Evolutionary conservation across 2,888 invertebrate species (phyloP), one percentile per base, ranked within the genome.

Genomic region (Aquatica leii): DNA sequence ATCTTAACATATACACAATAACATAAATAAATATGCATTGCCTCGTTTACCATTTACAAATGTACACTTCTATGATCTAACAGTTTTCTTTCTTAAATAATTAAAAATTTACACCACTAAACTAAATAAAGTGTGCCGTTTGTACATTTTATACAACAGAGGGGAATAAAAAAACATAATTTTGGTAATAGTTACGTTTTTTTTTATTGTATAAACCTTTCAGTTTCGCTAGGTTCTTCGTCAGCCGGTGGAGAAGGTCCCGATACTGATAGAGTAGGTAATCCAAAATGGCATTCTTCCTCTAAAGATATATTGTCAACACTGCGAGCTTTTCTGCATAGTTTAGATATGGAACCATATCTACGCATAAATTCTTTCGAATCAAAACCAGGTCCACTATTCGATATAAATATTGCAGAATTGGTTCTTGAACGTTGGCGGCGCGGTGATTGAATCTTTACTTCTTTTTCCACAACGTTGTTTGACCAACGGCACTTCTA

Each of bases 321-420:
- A 80, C 89, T 89, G 75, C 91, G 88, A 71, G 93, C 92, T 81
- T 92, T 93, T 35, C 93, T 87, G 78, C 92, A 93, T 60, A 92
- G 83, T 71, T 87, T 88, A 58, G 92, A 92, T 74, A 91, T 91
- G 12, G 92, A 92, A 21, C 92, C 92, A 78, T 93, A 91, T 60
- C 92, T 84, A 54, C 92, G 86, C 75, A 92, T 83, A 78, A 92
- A 93, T 82, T 93, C 93, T 74, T 91, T 88, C 66, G 92, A 90
- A 76, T 92, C 90, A 77, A 92, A 91, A 20, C 90, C 90, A 24
- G 88, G 85, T 0, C 90, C 89, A 74, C 90, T 90, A 68, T 89
- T 89, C 55, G 90, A 90, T 65, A 93, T 90, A 81, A 93, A 93
- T 76, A 93, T 93, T 72, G 93, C 94, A 64, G 93, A 93, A 81